These are phyloP conservation scores for Passer montanus DNA, from an alignment of 2,113 vertebrate genomes.

Conservation along the genomic window DNA sequence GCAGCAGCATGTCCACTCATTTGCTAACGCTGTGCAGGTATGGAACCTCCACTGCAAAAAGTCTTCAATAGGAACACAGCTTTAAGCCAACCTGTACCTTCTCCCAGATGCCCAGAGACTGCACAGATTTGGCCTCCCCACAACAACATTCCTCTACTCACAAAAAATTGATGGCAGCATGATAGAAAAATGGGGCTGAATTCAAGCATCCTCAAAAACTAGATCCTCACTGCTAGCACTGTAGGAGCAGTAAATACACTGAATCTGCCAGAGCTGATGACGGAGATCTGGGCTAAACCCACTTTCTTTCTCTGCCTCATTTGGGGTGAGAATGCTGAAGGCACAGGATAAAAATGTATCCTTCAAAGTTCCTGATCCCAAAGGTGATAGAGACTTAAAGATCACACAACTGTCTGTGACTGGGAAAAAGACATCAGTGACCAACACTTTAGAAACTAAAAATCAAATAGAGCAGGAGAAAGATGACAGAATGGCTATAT, in stretches of 20 bases:
- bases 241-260: not conserved
- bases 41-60: not conserved
- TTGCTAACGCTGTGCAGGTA: accelerated
- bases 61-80: not conserved
- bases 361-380: not conserved
- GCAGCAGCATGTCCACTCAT: not conserved
- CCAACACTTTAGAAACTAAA: not conserved
- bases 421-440: not conserved
- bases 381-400: not conserved
- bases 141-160: not conserved
- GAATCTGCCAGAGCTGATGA: not conserved
- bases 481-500: not conserved
- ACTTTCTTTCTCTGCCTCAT: not conserved
- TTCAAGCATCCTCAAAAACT: not conserved
- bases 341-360: not conserved
- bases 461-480: not conserved
- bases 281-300: not conserved
- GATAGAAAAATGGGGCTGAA: not conserved
- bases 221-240: not conserved
- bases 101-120: not conserved
- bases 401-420: not conserved
- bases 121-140: not conserved
- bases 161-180: not conserved
- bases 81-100: not conserved
- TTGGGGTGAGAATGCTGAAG: not conserved